Evolutionary conservation across 1,140 invertebrate species (phyloP), one percentile per base, ranked within the genome.

Genomic region (Varroa destructor): DNA sequence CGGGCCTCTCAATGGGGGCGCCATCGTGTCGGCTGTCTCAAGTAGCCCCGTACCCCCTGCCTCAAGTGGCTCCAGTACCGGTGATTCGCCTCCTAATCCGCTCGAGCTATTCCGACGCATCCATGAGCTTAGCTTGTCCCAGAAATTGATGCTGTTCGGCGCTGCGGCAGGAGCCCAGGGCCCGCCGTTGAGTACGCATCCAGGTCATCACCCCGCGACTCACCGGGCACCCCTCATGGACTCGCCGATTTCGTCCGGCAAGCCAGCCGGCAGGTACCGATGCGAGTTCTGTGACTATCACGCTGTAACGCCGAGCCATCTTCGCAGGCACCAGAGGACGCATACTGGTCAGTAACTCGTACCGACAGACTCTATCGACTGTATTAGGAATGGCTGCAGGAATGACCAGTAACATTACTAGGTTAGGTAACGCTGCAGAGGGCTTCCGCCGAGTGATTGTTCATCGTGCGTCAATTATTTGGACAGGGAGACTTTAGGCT

Each of bases 271-370:
- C 46, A 40, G 61, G 61, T 67, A 67, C 37, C 61, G 61, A 40
- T 67, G 61, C 61, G 61, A 67, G 40, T 67, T 67, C 61, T 67
- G 61, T 67, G 61, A 67, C 61, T 67, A 67, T 67, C 61, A 67
- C 61, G 61, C 61, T 67, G 61, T 67, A 67, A 67, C 61, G 61
- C 61, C 61, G 61, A 67, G 61, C 61, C 61, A 67, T 67, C 61
- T 67, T 40, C 61, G 61, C 61, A 67, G 61, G 61, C 61, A 67
- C 61, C 61, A 67, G 61, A 67, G 61, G 46, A 67, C 61, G 37
- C 61, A 67, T 67, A 67, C 61, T 2, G 61, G 61, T 67, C 12
- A n/a, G 61, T 67, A 40, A 8, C 37, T 2, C 12, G 36, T 14
- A 37, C 57, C 36, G 12, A 37, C 12, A 25, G 12, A 37, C 12